phyloP scores from a whole-genome alignment of 1,140 invertebrate genomes.

The Chionoecetes opilio region DNA sequence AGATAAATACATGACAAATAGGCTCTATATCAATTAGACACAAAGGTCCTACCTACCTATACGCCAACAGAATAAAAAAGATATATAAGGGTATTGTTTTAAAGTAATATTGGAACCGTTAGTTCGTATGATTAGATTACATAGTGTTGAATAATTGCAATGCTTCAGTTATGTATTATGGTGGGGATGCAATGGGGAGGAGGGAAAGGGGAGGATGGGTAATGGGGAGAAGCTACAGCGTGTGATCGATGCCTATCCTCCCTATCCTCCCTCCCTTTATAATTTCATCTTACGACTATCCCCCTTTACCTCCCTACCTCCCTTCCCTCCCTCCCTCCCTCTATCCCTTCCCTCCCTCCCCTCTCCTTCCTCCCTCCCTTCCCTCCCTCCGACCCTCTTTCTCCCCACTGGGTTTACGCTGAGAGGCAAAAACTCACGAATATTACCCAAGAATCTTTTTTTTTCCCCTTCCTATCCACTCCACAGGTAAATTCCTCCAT shows the following conservation, averaged over 20 bases:
- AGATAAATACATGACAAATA: too few relatives aligned
- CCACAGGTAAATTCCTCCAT: not conserved
- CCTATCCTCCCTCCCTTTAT: too few relatives aligned
- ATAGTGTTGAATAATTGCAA: not conserved
- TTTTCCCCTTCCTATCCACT: not conserved
- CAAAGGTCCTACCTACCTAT: too few relatives aligned
- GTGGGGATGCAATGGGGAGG: not conserved
- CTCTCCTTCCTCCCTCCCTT: not conserved
- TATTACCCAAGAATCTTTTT: not conserved
- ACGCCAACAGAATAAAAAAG: too few relatives aligned
- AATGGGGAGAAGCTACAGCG: not conserved
- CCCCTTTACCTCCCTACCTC: too few relatives aligned
- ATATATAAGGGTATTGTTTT: not conserved
- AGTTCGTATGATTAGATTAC: not conserved
- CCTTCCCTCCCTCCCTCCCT: not conserved
- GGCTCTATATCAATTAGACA: too few relatives aligned
- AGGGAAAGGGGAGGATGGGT: not conserved
- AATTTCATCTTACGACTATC: too few relatives aligned
- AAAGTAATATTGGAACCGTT: not conserved
- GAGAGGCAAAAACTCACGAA: too few relatives aligned
- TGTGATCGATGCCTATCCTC: not conserved
- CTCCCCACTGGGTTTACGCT: not conserved
- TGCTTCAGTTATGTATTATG: not conserved
- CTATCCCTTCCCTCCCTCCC: not conserved
- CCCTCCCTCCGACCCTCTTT: not conserved